A percentile compares a stretch with the other conserved stretches of the same genome.
phyloP scores from a whole-genome alignment of 2,797 vertebrate genomes.

The Emys orbicularis region DNA sequence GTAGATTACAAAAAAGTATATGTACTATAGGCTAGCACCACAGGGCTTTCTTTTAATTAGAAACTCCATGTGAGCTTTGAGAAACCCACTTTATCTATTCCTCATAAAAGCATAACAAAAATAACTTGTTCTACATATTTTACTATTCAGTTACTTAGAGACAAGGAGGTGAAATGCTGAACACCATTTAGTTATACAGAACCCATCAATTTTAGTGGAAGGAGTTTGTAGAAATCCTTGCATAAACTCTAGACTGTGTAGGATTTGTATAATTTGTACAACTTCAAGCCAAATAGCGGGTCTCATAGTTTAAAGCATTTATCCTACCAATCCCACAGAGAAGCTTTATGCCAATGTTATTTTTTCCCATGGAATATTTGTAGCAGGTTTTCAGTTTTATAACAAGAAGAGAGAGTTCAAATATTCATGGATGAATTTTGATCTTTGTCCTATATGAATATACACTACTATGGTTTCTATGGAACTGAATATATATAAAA shows the following conservation, averaged over 20 bases:
- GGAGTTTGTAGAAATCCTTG: background rate
- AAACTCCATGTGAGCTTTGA: background rate
- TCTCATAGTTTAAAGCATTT: background rate
- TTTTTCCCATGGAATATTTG: background rate
- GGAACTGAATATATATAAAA: background rate
- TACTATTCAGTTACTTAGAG: background rate
- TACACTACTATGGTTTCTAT: background rate
- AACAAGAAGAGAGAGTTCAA: background rate
- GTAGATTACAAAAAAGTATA: background rate
- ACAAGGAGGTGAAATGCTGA: background rate
- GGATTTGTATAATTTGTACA: background rate
- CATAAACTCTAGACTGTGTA: background rate
- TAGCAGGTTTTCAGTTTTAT: background rate
- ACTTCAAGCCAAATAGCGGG: background rate
- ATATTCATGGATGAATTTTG: background rate
- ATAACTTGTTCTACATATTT: background rate
- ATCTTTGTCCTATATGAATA: background rate
- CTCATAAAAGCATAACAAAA: background rate
- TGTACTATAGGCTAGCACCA: background rate
- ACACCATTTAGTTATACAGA: background rate
- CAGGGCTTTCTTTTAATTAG: background rate
- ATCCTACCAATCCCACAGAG: background rate
- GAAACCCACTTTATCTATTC: background rate
- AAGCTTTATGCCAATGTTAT: background rate
- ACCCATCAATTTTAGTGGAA: background rate